Percentiles rank a stretch among this genome's conserved stretches.
These are phyloP conservation scores for Echinops telfairi DNA, from an alignment of 2,113 vertebrate genomes.

Conservation along the genomic window DNA sequence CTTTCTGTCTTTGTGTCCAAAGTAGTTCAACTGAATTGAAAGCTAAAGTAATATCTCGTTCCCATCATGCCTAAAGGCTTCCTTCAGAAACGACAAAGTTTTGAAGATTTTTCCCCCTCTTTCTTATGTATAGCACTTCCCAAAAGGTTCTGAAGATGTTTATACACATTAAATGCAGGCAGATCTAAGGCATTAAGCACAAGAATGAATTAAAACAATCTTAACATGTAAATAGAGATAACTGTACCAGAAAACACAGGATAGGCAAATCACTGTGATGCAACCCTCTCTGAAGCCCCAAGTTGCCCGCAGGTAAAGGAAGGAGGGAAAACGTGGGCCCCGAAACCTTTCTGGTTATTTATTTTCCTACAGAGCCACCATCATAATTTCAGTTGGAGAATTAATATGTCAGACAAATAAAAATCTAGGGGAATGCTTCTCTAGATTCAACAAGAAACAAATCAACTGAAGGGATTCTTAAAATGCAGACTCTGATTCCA, in stretches of 20 bases:
- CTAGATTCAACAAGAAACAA: slow-evolving; percentile 34
- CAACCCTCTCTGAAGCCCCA: not conserved
- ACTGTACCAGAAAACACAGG: slow-evolving; percentile 6
- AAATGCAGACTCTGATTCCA: not conserved
- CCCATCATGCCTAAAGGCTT: slow-evolving; percentile 31
- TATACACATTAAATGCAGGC: not conserved
- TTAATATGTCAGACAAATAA: not conserved
- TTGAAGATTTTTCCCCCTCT: not conserved
- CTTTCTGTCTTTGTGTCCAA: slow-evolving; percentile 59
- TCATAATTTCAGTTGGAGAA: slow-evolving; percentile 48
- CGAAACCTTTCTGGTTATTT: not conserved
- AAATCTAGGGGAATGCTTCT: not conserved
- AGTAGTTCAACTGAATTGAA: slow-evolving; percentile 42
- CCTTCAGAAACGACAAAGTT: slow-evolving; percentile 38
- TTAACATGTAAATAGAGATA: not conserved
- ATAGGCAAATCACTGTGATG: slow-evolving; percentile 2
- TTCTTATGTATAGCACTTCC: not conserved
- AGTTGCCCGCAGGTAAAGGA: slow-evolving; percentile 8
- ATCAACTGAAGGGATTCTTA: not conserved
- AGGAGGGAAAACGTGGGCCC: not conserved
- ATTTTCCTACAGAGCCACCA: not conserved
- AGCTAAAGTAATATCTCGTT: slow-evolving; percentile 25
- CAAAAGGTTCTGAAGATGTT: slow-evolving; percentile 14
- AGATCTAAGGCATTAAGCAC: not conserved
- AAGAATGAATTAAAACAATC: slow-evolving; percentile 25